Percentiles rank a stretch among this genome's conserved stretches.
Evolutionary conservation across 2,113 vertebrate genomes (phyloP).

Genomic region (Phalacrocorax brasilianus): DNA sequence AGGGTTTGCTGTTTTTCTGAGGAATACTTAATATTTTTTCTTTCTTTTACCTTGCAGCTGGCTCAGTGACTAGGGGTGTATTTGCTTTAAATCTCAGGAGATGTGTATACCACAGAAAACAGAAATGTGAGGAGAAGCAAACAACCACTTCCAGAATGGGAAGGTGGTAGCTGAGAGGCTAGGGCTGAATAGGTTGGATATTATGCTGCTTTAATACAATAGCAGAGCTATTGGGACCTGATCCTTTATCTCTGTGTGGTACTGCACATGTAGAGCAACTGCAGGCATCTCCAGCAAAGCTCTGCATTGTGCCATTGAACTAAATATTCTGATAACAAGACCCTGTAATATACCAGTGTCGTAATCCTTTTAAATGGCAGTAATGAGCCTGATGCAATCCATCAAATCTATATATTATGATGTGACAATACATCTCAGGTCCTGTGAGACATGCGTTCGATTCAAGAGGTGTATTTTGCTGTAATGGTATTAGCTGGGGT

Average conservation of each 20-base stretch:
- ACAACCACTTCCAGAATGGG: not conserved
- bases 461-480: not conserved
- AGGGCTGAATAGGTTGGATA: not conserved
- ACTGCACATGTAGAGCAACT: accelerated
- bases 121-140: not conserved
- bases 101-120: not conserved
- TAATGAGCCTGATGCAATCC: not conserved
- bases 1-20: not conserved
- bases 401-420: not conserved
- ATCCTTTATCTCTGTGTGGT: not conserved
- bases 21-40: not conserved
- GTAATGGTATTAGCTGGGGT: not conserved
- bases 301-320: not conserved
- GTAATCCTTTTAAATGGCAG: not conserved
- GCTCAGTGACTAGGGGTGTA: not conserved
- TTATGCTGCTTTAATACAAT: not conserved
- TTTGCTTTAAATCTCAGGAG: not conserved
- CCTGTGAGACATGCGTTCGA: not conserved
- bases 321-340: not conserved
- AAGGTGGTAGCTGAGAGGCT: not conserved
- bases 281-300: not conserved
- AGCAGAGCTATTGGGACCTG: not conserved
- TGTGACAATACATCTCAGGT: not conserved
- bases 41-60: not conserved
- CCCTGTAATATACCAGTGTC: not conserved